phyloP scores from a whole-genome alignment of 2,113 vertebrate genomes.

The Cottus gobio region DNA sequence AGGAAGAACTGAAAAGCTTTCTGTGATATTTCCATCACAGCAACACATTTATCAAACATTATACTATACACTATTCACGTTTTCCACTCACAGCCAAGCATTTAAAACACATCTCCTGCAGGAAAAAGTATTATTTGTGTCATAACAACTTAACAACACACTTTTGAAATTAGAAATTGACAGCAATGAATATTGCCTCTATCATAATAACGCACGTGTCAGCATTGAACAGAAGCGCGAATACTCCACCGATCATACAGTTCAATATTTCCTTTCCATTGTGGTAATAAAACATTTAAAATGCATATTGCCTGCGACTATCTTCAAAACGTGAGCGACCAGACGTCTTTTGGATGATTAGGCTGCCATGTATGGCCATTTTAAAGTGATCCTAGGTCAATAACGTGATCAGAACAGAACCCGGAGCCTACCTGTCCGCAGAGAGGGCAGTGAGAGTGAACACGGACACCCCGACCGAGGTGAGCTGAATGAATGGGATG shows the following conservation, averaged over 20 bases:
- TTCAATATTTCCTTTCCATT: constrained; percentile 12
- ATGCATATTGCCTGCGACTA: not conserved
- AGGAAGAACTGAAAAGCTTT: not conserved
- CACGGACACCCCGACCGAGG: constrained; percentile 97
- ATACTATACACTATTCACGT: not conserved
- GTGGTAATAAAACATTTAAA: not conserved
- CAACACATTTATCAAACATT: not conserved
- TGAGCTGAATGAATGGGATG: constrained; percentile 97
- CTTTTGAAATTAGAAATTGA: not conserved
- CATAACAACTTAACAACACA: not conserved
- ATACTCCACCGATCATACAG: not conserved
- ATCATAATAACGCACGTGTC: not conserved
- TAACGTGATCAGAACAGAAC: not conserved
- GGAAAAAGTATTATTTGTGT: not conserved
- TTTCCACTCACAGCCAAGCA: not conserved
- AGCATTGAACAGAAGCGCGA: not conserved
- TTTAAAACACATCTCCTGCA: not conserved
- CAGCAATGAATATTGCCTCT: not conserved
- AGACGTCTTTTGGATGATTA: not conserved
- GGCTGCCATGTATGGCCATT: too few species aligned
- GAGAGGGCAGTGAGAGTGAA: constrained; percentile 97
- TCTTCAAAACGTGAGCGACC: not conserved
- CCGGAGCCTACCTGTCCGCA: constrained; percentile 90
- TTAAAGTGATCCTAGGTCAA: not conserved
- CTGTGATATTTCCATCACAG: not conserved